phyloP scores from a whole-genome alignment of 2,888 invertebrate species.

The Neoitamus cyanurus region DNA sequence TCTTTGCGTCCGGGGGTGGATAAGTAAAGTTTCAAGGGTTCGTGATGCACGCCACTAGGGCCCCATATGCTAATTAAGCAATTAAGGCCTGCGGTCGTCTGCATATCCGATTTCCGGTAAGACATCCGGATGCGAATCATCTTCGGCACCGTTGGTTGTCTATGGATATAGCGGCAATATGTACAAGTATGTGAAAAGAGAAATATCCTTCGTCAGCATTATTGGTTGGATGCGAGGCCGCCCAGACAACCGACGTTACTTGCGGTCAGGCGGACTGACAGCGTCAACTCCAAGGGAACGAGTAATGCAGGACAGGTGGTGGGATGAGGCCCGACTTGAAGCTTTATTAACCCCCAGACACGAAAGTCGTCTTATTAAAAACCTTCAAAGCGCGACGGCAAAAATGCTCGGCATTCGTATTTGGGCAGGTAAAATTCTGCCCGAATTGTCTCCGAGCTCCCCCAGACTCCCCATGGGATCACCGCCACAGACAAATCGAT shows the following conservation, averaged over 20 bases:
- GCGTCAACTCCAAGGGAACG: neutral
- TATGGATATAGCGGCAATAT: neutral
- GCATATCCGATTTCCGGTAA: conserved; percentile 54
- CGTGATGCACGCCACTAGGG: conserved; percentile 57
- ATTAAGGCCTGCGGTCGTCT: conserved; percentile 65
- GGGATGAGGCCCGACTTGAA: neutral
- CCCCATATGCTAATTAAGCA: conserved; percentile 67
- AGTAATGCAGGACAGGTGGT: neutral
- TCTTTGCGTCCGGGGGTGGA: neutral
- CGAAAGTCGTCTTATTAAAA: conserved; percentile 27
- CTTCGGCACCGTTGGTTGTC: neutral
- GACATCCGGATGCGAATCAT: conserved; percentile 6
- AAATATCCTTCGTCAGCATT: neutral
- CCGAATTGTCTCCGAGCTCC: neutral
- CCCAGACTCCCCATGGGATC: neutral
- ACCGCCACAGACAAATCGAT: conserved; percentile 43
- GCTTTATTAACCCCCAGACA: neutral
- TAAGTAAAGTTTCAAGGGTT: conserved; percentile 14
- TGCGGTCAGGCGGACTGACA: conserved; percentile 40
- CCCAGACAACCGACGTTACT: conserved; percentile 39
- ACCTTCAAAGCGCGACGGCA: neutral
- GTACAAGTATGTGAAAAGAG: conserved; percentile 19
- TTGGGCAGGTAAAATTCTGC: neutral
- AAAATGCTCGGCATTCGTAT: neutral
- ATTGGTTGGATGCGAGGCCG: neutral